A percentile compares a stretch with the other conserved stretches of the same genome.
Conservation (phyloP, 1,140 invertebrate species). For the Paraescarpia echinospica region DNA sequence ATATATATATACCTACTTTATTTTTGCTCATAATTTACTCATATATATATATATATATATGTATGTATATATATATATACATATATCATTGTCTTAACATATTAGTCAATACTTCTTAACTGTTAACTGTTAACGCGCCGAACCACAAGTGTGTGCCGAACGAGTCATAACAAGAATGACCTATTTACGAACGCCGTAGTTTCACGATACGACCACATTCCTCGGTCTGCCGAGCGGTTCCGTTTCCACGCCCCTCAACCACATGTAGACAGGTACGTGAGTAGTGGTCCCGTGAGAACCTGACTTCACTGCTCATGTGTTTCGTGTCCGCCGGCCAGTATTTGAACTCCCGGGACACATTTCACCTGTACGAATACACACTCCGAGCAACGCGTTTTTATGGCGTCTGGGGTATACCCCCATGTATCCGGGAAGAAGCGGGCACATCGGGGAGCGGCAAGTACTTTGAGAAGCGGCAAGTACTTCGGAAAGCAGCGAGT, state of each 20-base stretch:
- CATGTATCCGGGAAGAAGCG: background rate
- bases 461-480: background rate
- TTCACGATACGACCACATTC: background rate
- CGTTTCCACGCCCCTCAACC: background rate
- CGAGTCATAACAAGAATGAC: no score
- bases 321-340: background rate
- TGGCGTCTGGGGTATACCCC: background rate
- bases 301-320: background rate
- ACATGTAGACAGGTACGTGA: background rate
- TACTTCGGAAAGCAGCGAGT: background rate
- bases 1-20: no score
- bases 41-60: no score
- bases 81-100: no score
- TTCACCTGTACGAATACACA: background rate
- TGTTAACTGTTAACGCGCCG: no score
- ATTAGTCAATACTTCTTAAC: no score
- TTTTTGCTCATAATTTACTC: no score
- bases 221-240: background rate
- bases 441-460: background rate
- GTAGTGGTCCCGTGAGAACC: background rate
- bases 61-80: no score
- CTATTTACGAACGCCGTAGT: background rate
- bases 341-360: background rate
- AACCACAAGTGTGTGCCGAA: no score
- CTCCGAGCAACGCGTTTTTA: background rate